phyloP scores from a whole-genome alignment of 2,888 invertebrate species.

The Tinea semifulvella region DNA sequence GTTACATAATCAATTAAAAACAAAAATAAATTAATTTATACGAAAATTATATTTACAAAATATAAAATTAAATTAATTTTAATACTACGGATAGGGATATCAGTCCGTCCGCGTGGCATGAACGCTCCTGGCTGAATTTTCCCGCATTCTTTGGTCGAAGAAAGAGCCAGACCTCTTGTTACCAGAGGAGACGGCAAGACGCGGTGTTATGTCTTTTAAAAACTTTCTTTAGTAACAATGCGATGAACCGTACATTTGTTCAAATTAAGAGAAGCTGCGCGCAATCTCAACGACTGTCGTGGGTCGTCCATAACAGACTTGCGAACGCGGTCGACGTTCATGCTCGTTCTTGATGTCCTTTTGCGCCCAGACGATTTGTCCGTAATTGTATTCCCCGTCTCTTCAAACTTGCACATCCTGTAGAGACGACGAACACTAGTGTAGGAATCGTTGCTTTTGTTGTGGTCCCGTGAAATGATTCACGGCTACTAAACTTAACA shows the following conservation, averaged over 20 bases:
- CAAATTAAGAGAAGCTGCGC: constrained; percentile 20
- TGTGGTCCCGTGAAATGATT: constrained; percentile 22
- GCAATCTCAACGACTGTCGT: constrained; percentile 20
- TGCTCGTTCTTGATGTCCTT: constrained; percentile 24
- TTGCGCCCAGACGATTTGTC: constrained; percentile 22
- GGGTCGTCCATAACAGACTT: constrained; percentile 22
- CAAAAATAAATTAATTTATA: too few species aligned
- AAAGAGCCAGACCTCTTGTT: too few species aligned
- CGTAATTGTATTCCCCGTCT: constrained; percentile 23
- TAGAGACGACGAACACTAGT: constrained; percentile 8
- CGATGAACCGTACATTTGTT: constrained; percentile 22
- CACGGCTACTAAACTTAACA: constrained; percentile 19
- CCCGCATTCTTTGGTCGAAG: too few species aligned
- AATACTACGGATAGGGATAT: too few species aligned
- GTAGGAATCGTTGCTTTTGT: constrained; percentile 20
- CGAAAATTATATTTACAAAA: too few species aligned
- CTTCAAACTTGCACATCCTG: constrained; percentile 24
- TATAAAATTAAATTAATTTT: too few species aligned
- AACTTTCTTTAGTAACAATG: constrained; percentile 23
- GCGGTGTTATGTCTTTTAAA: too few species aligned
- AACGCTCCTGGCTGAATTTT: too few species aligned
- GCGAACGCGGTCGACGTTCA: constrained; percentile 22
- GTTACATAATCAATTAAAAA: too few species aligned
- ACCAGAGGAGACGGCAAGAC: too few species aligned
- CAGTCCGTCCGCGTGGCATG: too few species aligned